phyloP scores from a whole-genome alignment of 2,797 vertebrate species.

The Anguilla megastoma region DNA sequence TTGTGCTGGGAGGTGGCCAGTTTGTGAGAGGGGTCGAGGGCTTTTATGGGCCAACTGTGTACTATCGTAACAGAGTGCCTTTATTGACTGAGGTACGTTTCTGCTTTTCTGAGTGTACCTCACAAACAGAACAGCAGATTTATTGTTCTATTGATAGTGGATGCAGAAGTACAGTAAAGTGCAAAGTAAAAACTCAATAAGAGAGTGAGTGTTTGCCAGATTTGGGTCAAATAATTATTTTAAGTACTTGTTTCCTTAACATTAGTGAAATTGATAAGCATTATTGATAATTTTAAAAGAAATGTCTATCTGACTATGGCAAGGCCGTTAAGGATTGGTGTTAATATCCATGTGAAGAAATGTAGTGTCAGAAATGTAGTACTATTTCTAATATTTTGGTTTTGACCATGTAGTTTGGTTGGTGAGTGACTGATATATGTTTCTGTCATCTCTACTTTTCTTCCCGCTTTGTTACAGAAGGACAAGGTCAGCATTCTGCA shows the following conservation, averaged over 20 bases:
- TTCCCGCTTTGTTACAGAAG: slow-evolving; percentile 47
- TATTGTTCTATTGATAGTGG: background rate
- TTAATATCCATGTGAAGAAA: background rate
- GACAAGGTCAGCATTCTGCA: slow-evolving; percentile 59
- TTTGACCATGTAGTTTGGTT: slow-evolving; percentile 6
- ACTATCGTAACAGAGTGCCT: slow-evolving; percentile 64
- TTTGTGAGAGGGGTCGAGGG: slow-evolving; percentile 66
- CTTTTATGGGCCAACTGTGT: slow-evolving; percentile 72
- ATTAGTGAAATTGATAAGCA: background rate
- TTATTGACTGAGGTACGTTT: slow-evolving; percentile 56
- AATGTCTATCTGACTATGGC: too few species aligned
- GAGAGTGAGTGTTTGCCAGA: background rate
- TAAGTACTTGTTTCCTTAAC: background rate
- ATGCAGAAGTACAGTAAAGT: background rate
- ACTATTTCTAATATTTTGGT: background rate
- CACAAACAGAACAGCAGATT: background rate
- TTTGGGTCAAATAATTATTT: background rate
- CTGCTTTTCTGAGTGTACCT: background rate
- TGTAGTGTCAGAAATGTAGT: background rate
- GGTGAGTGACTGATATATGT: background rate
- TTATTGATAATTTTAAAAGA: background rate
- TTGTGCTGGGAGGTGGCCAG: slow-evolving; percentile 74
- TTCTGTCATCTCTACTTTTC: background rate
- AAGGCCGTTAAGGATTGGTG: background rate
- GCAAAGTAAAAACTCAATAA: background rate